Base-by-base conservation (phyloP, 2,888 invertebrate genomes). In the Folsomia candida region DNA sequence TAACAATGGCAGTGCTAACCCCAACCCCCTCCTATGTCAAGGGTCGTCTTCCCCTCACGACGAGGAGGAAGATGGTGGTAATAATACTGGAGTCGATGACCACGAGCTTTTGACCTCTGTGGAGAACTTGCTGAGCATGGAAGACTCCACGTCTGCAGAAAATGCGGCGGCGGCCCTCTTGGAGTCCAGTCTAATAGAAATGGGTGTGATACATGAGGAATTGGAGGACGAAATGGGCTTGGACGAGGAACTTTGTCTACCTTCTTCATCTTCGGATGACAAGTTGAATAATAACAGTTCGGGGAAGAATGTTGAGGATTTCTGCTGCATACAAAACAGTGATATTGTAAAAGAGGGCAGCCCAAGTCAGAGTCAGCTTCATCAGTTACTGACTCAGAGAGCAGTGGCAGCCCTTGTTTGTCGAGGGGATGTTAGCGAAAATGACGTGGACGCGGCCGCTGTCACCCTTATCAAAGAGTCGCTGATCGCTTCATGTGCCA, bases 381-480 rank as follows among this genome's bases (percentile, higher is more conserved):
- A 75, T 68, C 76, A 76, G 64, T 67, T 76, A 37, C 63, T 76
- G 57, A 76, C 75, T 26, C 74, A 76, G 66, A 69, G 75, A 51
- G 72, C 69, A 47, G 37, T 71, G 58, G 9, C 47, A 11, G 9
- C 47, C 18, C 47, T 47, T 9, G 9, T 47, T 9, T 47, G 9
- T 9, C 9, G 47, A 18, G n/a, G n/a, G n/a, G n/a, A n/a, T n/a
- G n/a, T n/a, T n/a, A n/a, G n/a, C n/a, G n/a, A n/a, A n/a, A 18
- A 47, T 47, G 9, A 47, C 9, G 9, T 18, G 9, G 18, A 47
- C 9, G 47, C 9, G 18, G 47, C 47, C 9, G 47, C 47, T 11
- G 47, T 47, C 9, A 47, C 47, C 9, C 47, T 47, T 47, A 47
- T 47, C 47, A 47, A 47, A 18, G 47, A 47, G 47, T 47, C 47